phyloP scores from a whole-genome alignment of 2,888 invertebrate species.

The Isoperla grammatica region DNA sequence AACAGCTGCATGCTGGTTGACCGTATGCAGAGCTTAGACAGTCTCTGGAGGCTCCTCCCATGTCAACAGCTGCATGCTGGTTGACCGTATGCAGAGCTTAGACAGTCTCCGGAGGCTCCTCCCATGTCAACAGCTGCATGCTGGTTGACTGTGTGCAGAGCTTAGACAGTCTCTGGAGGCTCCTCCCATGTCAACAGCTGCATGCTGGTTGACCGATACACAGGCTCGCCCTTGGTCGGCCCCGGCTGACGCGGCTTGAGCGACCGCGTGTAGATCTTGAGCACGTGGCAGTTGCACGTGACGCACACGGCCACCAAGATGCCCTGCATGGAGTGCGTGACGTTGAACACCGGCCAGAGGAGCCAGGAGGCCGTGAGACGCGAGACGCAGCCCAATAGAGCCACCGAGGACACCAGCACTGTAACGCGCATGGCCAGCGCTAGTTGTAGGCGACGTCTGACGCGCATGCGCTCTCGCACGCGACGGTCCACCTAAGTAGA shows the following conservation, averaged over 20 bases:
- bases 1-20: no score
- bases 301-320: constrained; percentile 56
- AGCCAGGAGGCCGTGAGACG: constrained; percentile 35
- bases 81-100: no score
- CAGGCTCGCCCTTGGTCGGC: constrained; percentile 33
- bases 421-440: constrained; percentile 53
- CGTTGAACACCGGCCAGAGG: constrained; percentile 46
- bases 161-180: constrained; percentile 44
- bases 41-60: no score
- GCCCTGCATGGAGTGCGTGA: constrained; percentile 51
- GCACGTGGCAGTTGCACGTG: constrained; percentile 54
- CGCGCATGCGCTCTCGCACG: constrained; percentile 54
- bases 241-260: constrained; percentile 27
- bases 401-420: constrained; percentile 45
- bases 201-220: constrained; percentile 44
- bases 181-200: constrained; percentile 46
- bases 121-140: no score
- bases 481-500: constrained; percentile 47
- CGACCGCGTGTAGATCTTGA: constrained; percentile 43
- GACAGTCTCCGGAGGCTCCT: no score
- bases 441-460: constrained; percentile 50
- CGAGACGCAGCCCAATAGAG: constrained; percentile 41
- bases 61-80: no score
- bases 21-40: no score
- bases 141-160: no score